A percentile compares a stretch with the other conserved stretches of the same genome.
These are phyloP conservation scores for Sarcoramphus papa DNA, from an alignment of 2,797 vertebrate genomes.

Conservation along the genomic window DNA sequence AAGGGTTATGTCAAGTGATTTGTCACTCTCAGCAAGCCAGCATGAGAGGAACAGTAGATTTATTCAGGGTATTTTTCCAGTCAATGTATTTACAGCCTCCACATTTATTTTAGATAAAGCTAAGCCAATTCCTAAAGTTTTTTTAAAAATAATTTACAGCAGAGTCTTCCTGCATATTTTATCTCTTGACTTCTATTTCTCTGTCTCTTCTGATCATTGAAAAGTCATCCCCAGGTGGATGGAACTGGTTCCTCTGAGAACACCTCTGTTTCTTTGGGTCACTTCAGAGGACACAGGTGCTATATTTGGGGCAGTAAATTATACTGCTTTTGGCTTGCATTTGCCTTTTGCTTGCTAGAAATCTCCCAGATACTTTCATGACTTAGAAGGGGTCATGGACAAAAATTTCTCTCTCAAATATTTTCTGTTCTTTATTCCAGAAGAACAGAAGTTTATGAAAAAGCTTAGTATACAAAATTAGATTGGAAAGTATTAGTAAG, in stretches of 20 bases:
- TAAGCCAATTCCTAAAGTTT: not conserved
- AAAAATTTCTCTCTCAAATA: not conserved
- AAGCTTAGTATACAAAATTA: not conserved
- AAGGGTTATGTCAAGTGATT: not conserved
- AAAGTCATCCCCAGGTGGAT: not conserved
- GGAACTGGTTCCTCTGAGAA: not conserved
- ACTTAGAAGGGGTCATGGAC: not conserved
- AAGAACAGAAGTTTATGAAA: not conserved
- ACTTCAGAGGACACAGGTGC: not conserved
- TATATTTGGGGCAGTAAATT: not conserved
- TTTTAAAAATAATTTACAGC: not conserved
- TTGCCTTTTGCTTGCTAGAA: not conserved
- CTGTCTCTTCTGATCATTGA: not conserved
- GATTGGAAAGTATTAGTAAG: not conserved
- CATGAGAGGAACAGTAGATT: not conserved
- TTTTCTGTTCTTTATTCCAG: not conserved
- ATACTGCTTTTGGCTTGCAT: not conserved
- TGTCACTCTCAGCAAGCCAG: not conserved
- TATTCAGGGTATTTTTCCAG: not conserved
- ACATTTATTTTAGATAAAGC: not conserved
- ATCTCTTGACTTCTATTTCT: not conserved
- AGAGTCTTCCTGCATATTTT: not conserved
- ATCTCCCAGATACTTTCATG: not conserved
- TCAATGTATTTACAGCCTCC: not conserved
- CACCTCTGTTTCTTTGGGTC: accelerated